Percentiles rank a stretch among this genome's conserved stretches.
Conservation (phyloP, 2,113 vertebrate species). For the Eudyptes chrysolophus region DNA sequence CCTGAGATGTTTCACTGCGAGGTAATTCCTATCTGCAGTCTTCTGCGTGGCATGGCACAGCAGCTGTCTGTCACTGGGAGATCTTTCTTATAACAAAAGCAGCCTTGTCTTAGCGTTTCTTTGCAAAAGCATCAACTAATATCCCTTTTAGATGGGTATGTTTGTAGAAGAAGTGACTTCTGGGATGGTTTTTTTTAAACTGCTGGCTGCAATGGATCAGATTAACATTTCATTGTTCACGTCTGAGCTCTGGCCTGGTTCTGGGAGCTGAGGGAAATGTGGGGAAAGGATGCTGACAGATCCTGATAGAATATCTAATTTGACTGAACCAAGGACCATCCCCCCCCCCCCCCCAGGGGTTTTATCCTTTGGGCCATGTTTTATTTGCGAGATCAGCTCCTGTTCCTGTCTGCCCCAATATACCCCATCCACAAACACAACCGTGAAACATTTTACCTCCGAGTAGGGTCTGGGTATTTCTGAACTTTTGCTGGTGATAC, state of each 20-base stretch:
- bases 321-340: background rate
- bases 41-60: background rate
- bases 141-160: slow-evolving; percentile 26
- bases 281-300: slow-evolving; percentile 2
- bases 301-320: background rate
- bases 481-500: background rate
- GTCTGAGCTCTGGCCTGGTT: background rate
- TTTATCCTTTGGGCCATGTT: background rate
- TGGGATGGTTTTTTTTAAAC: slow-evolving; percentile 11
- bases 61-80: slow-evolving; percentile 55
- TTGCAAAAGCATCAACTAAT: slow-evolving; percentile 27
- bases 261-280: background rate
- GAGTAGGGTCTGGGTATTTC: background rate
- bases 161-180: slow-evolving; percentile 60
- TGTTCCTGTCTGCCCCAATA: background rate
- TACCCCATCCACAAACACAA: background rate
- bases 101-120: slow-evolving; percentile 23
- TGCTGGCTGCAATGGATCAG: slow-evolving; percentile 6
- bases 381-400: background rate
- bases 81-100: slow-evolving; percentile 39
- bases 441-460: background rate
- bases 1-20: background rate
- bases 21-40: slow-evolving; percentile 17
- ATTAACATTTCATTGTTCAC: slow-evolving; percentile 53
- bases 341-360: background rate